Evolutionary conservation across 2,888 invertebrate genomes (phyloP).

Genomic region (Heteromyza rotundicornis): DNA sequence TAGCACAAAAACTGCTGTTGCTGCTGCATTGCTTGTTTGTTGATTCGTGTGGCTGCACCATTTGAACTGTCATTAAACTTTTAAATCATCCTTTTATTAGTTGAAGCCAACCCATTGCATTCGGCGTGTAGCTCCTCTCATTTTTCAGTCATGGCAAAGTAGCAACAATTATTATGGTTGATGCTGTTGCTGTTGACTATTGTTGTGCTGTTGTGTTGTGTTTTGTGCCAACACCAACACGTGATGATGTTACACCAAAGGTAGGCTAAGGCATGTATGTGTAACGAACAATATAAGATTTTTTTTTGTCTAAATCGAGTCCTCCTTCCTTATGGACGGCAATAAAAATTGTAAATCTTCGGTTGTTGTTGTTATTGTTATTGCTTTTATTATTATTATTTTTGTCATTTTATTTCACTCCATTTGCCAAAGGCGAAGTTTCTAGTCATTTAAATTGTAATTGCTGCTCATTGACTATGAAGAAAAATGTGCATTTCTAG

Average conservation of each 20-base stretch:
- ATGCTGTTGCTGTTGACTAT: not conserved
- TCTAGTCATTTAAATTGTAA: no score
- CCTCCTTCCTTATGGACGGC: no score
- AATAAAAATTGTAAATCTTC: slow-evolving; percentile 38
- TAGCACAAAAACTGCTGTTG: slow-evolving; percentile 44
- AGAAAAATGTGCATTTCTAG: slow-evolving; percentile 8
- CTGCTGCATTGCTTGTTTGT: not conserved
- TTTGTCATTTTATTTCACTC: slow-evolving; percentile 35
- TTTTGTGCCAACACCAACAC: not conserved
- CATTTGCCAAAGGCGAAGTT: slow-evolving; percentile 39
- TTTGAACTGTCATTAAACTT: slow-evolving; percentile 55
- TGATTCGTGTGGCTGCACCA: slow-evolving; percentile 45
- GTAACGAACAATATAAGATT: no score
- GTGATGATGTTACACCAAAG: no score
- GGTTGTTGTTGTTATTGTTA: slow-evolving; percentile 14
- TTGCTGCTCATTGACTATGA: slow-evolving; percentile 40
- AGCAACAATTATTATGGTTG: slow-evolving; percentile 19
- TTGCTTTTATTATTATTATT: slow-evolving; percentile 22
- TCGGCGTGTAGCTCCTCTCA: no score
- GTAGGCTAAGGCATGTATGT: no score
- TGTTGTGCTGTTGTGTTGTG: slow-evolving; percentile 3
- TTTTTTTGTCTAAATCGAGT: no score
- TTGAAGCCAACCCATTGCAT: no score
- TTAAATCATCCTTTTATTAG: slow-evolving; percentile 55
- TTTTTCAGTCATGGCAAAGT: slow-evolving; percentile 34